phyloP scores from a whole-genome alignment of 2,888 invertebrate species.

The Trimorus sp. region DNA sequence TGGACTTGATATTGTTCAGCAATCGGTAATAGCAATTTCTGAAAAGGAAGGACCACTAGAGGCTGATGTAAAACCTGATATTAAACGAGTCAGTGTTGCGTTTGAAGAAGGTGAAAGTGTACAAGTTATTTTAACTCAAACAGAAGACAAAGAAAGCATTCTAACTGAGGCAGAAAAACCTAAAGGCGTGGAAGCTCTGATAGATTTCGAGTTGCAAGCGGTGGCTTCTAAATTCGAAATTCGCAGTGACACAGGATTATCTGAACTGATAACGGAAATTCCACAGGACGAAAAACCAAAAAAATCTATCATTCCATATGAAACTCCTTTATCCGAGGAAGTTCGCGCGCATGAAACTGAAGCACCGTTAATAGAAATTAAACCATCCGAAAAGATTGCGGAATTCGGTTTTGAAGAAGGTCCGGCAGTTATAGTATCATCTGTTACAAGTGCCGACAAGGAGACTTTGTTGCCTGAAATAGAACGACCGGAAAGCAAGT shows the following conservation, averaged over 20 bases:
- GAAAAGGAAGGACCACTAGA: conserved; percentile 83
- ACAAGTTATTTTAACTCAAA: conserved; percentile 82
- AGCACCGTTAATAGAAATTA: conserved; percentile 80
- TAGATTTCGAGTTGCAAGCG: conserved; percentile 74
- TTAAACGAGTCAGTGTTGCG: conserved; percentile 82
- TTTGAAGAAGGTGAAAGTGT: conserved; percentile 85
- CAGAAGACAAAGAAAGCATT: conserved; percentile 78
- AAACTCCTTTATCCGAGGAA: conserved; percentile 76
- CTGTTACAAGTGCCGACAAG: conserved; percentile 74
- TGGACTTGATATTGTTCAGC: conserved; percentile 81
- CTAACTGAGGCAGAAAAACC: conserved; percentile 70
- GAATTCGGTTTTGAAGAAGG: conserved; percentile 78
- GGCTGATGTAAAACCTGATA: conserved; percentile 82
- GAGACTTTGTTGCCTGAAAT: conserved; percentile 71
- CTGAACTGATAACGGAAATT: conserved; percentile 67
- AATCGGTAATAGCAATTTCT: conserved; percentile 81
- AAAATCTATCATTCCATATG: conserved; percentile 73
- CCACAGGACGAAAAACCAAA: conserved; percentile 71
- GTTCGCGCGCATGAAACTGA: conserved; percentile 76
- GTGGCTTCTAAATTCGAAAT: conserved; percentile 75
- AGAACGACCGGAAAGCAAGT: conserved; percentile 76
- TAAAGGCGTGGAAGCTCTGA: conserved; percentile 71
- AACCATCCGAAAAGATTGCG: conserved; percentile 83
- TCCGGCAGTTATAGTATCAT: conserved; percentile 74
- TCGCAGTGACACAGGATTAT: conserved; percentile 71